A percentile compares a stretch with the other conserved stretches of the same genome.
Evolutionary conservation across 2,113 vertebrate species (phyloP).

Genomic region (Falcunculus frontatus): DNA sequence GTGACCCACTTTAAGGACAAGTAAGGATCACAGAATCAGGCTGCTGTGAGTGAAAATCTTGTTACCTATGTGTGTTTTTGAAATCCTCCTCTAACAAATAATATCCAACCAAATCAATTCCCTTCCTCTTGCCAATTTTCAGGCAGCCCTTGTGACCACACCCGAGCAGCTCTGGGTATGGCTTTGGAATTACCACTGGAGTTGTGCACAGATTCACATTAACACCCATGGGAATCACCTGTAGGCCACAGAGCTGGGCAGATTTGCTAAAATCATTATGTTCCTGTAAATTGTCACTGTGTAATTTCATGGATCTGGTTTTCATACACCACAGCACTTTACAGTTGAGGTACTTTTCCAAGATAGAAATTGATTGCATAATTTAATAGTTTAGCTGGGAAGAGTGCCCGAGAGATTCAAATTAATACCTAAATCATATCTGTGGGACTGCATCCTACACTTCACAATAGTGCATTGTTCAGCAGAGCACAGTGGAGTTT

Average conservation of each 20-base stretch:
- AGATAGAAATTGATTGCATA: conserved; percentile 54
- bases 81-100: background rate
- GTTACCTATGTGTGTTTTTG: background rate
- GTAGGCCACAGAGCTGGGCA: background rate
- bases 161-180: background rate
- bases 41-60: background rate
- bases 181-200: background rate
- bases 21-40: background rate
- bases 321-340: conserved; percentile 54
- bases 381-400: conserved; percentile 55
- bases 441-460: conserved; percentile 15
- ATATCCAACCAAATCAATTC: background rate
- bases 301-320: conserved; percentile 57
- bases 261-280: conserved; percentile 47
- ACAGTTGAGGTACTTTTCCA: conserved; percentile 47
- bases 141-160: background rate
- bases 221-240: background rate
- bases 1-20: background rate
- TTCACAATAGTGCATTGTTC: conserved; percentile 45
- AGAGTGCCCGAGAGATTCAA: conserved; percentile 46
- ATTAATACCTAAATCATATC: conserved; percentile 43
- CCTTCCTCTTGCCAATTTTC: background rate
- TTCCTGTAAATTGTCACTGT: conserved; percentile 36
- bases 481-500: background rate
- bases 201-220: background rate